Base-by-base conservation (phyloP, 2,888 invertebrate species). In the Hypomecis atomaria region DNA sequence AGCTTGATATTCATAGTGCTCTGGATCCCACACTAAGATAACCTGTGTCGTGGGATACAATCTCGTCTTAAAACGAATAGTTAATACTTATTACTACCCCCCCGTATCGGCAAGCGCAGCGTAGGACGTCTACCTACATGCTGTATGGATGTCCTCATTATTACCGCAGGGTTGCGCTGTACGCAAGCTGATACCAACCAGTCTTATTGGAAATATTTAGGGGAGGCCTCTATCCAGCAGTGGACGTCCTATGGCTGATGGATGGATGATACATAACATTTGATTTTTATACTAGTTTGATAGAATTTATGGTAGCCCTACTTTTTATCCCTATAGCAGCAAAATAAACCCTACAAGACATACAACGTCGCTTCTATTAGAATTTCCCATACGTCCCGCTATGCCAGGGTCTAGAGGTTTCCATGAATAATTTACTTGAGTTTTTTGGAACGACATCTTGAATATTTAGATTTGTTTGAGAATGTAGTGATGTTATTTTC, bases 381-480 rank as follows among this genome's bases (percentile, higher is more conserved):
- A 66, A 72, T 69, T 65, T 64, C 69, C 67, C 62, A 67, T 69
- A 69, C 65, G 67, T 62, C 65, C 68, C 65, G 59, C 67, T 61
- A 59, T 66, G 44, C 66, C 55, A 50, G 65, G 67, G 69, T 67
- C 70, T 70, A 66, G 67, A 66, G 71, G 69, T 73, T 79, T 76
- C 72, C 68, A 82, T 81, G 81, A 82, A 81, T 81, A 81, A 78
- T 78, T 81, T 81, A 80, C 70, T 71, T 64, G 66, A 65, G 69
- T 65, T 72, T 74, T 78, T 79, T 71, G 60, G 67, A 63, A 70
- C 73, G 74, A 75, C 78, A 75, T 81, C 76, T 78, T 76, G 77
- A 79, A 81, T 81, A 81, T 81, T 78, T 78, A 79, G 78, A 79
- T 81, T 77, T 82, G 78, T 75, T 70, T 77, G 58, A 62, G 67